Evolutionary conservation across 2,113 vertebrate species (phyloP).

Genomic region (Pollachius pollachius): DNA sequence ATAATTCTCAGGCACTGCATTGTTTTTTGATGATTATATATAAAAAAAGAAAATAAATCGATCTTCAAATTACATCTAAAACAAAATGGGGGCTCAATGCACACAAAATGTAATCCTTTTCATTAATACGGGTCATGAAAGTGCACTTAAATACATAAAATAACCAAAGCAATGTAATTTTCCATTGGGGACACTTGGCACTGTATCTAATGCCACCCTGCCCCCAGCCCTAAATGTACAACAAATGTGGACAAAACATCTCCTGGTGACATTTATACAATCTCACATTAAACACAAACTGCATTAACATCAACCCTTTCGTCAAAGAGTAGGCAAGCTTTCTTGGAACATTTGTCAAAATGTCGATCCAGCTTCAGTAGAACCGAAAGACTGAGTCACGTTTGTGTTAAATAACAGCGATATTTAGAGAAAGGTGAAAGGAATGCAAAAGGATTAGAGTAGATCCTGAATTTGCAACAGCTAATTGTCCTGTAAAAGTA

Average conservation of each 20-base stretch:
- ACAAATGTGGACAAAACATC: too few species aligned
- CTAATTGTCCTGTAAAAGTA: conserved; percentile 76
- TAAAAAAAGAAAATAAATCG: conserved; percentile 33
- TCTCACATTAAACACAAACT: too few species aligned
- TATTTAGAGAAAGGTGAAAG: conserved; percentile 16
- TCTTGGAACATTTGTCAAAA: not conserved
- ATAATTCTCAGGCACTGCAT: conserved; percentile 66
- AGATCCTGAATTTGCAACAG: conserved; percentile 65
- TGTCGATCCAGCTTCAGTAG: conserved; percentile 74
- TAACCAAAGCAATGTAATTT: conserved; percentile 22
- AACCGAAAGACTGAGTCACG: conserved; percentile 16
- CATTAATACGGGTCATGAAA: conserved; percentile 13
- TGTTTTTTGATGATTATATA: conserved; percentile 51
- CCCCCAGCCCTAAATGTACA: too few species aligned
- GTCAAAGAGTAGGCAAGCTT: too few species aligned
- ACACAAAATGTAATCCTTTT: conserved; percentile 30
- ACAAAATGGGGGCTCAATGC: conserved; percentile 32
- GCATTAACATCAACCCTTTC: too few species aligned
- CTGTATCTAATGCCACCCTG: too few species aligned
- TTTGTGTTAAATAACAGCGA: too few species aligned
- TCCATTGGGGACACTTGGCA: too few species aligned
- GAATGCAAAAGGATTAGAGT: conserved; percentile 82
- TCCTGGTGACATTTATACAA: too few species aligned
- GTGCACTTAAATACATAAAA: conserved; percentile 14
- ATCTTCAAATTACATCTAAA: conserved; percentile 46